Conservation (phyloP, 2,888 invertebrate species). For the Subacronicta megacephala region DNA sequence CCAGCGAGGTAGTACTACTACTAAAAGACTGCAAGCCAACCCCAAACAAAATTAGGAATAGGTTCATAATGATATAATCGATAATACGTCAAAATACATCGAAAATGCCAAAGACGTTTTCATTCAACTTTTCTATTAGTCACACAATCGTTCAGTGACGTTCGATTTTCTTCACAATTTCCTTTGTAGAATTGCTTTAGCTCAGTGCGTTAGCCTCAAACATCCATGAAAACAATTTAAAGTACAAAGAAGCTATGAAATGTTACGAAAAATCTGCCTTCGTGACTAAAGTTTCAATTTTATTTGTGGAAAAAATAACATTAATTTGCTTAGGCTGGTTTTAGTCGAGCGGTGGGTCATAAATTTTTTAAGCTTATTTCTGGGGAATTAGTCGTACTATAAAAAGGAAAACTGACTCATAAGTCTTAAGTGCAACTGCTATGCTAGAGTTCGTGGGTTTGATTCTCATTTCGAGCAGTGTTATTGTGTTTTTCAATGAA, state of each 20-base stretch:
- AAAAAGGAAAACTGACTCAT: no score
- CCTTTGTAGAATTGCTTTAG: constrained; percentile 8
- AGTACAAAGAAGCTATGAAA: constrained; percentile 19
- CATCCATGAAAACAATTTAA: constrained; percentile 20
- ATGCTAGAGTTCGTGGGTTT: no score
- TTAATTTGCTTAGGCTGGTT: constrained; percentile 21
- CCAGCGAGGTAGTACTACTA: no score
- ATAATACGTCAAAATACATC: no score
- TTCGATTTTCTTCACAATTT: constrained; percentile 23
- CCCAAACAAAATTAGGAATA: no score
- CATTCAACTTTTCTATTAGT: not conserved
- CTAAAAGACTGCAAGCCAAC: no score
- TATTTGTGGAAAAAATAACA: constrained; percentile 18
- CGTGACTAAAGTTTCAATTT: constrained; percentile 41
- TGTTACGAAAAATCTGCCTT: constrained; percentile 28
- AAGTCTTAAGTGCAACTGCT: no score
- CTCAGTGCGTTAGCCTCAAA: constrained; percentile 1
- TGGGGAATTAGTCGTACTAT: no score
- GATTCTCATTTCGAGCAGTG: no score
- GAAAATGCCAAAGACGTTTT: not conserved
- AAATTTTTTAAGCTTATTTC: not conserved
- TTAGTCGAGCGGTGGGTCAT: not conserved
- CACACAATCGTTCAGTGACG: constrained; percentile 1
- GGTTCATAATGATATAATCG: no score
- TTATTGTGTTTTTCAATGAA: no score